phyloP scores from a whole-genome alignment of 1,140 invertebrate genomes.

The Hypothenemus hampei region DNA sequence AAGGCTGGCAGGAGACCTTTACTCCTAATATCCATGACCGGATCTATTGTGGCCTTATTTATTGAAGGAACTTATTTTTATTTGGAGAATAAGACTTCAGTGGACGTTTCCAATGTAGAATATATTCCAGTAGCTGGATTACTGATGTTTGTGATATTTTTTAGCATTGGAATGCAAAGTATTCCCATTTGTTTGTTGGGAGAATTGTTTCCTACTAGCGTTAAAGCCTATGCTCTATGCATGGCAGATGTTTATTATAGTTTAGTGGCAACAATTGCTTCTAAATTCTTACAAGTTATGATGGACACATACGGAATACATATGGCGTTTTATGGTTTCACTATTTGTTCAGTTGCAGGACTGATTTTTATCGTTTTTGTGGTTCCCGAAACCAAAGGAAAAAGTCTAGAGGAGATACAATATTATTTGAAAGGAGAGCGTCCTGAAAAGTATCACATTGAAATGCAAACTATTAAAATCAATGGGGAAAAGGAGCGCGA shows the following conservation, averaged over 20 bases:
- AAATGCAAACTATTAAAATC: slow-evolving; percentile 15
- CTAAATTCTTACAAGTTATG: slow-evolving; percentile 66
- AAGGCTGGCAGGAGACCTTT: slow-evolving; percentile 64
- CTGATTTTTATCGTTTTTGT: slow-evolving; percentile 58
- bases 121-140: slow-evolving; percentile 60
- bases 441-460: neutral
- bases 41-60: slow-evolving; percentile 50
- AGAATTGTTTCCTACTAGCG: slow-evolving; percentile 67
- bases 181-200: slow-evolving; percentile 68
- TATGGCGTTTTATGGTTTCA: slow-evolving; percentile 70
- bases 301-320: slow-evolving; percentile 58
- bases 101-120: slow-evolving; percentile 24
- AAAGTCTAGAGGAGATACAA: slow-evolving; percentile 56
- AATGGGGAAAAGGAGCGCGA: slow-evolving; percentile 1
- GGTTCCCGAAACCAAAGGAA: slow-evolving; percentile 79
- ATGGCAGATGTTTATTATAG: slow-evolving; percentile 67
- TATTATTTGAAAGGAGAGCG: slow-evolving; percentile 29
- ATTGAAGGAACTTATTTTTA: slow-evolving; percentile 60
- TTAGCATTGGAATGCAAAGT: slow-evolving; percentile 64
- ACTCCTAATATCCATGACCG: slow-evolving; percentile 56
- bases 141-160: slow-evolving; percentile 64
- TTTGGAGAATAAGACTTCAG: slow-evolving; percentile 47
- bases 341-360: slow-evolving; percentile 58
- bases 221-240: slow-evolving; percentile 66
- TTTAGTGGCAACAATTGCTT: slow-evolving; percentile 66